Evolutionary conservation across 2,113 vertebrate species (phyloP).

Genomic region (Ammodytes marinus): DNA sequence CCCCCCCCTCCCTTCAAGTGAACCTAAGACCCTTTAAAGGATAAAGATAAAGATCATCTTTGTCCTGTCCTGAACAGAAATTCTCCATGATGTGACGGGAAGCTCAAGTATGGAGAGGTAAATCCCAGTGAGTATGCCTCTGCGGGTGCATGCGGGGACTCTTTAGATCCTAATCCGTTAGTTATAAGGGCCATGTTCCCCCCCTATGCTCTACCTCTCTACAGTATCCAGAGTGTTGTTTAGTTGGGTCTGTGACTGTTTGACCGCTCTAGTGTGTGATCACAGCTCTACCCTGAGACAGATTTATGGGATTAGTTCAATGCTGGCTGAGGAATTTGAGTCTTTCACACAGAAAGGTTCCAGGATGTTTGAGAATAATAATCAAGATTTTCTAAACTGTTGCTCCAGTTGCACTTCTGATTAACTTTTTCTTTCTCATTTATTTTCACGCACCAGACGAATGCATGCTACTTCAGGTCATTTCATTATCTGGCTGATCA

Average conservation of each 20-base stretch:
- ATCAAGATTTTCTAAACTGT: background rate
- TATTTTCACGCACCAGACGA: background rate
- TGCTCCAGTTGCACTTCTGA: background rate
- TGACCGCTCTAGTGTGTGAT: slow-evolving; percentile 33
- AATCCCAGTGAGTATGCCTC: slow-evolving; percentile 18
- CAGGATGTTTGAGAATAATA: background rate
- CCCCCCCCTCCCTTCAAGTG: background rate
- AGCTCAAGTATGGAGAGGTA: slow-evolving; percentile 31
- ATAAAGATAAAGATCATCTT: background rate
- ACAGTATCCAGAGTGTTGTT: background rate
- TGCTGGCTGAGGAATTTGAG: slow-evolving; percentile 34
- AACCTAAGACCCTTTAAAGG: background rate
- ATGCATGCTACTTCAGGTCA: background rate
- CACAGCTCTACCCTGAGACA: slow-evolving; percentile 35
- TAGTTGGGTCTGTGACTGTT: background rate
- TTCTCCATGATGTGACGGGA: background rate
- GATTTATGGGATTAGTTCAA: slow-evolving; percentile 65
- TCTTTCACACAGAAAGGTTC: background rate
- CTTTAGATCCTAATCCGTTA: slow-evolving; percentile 61
- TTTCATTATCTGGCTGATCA: background rate
- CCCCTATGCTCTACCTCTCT: slow-evolving; percentile 16
- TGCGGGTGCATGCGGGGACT: slow-evolving; percentile 18
- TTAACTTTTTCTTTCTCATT: background rate
- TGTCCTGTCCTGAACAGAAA: background rate
- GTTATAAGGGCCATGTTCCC: slow-evolving; percentile 57